Base-by-base conservation (phyloP, 2,888 invertebrate species). In the Catocala fraxini region DNA sequence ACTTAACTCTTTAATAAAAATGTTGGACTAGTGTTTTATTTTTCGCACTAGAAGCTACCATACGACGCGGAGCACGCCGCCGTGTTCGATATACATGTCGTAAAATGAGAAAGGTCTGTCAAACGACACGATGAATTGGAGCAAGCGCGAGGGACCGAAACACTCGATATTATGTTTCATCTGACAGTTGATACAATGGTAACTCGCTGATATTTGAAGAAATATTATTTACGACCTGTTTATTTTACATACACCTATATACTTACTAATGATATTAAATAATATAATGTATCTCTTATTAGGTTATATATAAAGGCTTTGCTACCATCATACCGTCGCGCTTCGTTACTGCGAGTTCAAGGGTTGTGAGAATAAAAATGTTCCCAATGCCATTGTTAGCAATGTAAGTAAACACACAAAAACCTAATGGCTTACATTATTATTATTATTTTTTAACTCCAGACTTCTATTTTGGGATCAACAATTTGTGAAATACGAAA, bases 41-140 rank as follows among this genome's bases (percentile, higher is more conserved):
- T 69, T 70, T 58, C 62, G 56, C 52, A 68, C 34, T 63, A 68
- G 57, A 67, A 56, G 68, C 78, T 77, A 80, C 58, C 70, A 72
- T 76, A 65, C 72, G 62, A 69, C 68, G 9, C n/a, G 25, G 13
- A 6, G n/a, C 13, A 25, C 33, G 51, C 42, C 43, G 42, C 10
- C 13, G 66, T 73, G 77, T 74, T 76, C 66, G 51, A 70, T 75
- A 77, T 75, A 80, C 64, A 65, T 73, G 71, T 77, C 69, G 91
- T 92, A 92, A 93, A 90, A 89, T 89, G 91, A 93, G 93, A 93
- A 92, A 92, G 91, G 90, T 88, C 84, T 92, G 92, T 89, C 91
- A 91, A 89, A 87, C 85, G 90, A 91, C 89, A 90, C 89, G 88
- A 83, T 81, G 89, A 93, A 91, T 87, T 90, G 88, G 92, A 90